phyloP scores from a whole-genome alignment of 2,113 vertebrate species.

The Sphaerodactylus townsendi region DNA sequence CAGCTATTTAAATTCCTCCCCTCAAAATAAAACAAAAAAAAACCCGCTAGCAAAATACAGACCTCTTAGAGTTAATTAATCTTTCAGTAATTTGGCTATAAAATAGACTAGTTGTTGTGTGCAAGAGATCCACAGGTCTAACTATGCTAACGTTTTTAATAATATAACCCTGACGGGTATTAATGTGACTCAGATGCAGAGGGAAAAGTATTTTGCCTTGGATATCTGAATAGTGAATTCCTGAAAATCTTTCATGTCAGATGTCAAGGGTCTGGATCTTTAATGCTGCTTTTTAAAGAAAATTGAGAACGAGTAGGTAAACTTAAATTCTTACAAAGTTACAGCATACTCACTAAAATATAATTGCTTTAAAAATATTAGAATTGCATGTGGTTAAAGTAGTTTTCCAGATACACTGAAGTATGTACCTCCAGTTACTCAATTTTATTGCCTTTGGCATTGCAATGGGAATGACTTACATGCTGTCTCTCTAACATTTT shows the following conservation, averaged over 20 bases:
- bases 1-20: neutral
- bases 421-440: constrained; percentile 6
- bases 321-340: neutral
- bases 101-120: neutral
- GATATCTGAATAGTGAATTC: neutral
- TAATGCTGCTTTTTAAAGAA: neutral
- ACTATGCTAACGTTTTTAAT: no score
- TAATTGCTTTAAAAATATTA: neutral
- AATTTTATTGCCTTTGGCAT: constrained; percentile 18
- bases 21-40: no score
- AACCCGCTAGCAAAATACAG: neutral
- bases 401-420: neutral
- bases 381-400: constrained; percentile 23
- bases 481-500: neutral
- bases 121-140: no score
- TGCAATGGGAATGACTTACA: neutral
- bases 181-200: neutral
- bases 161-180: neutral
- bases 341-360: neutral
- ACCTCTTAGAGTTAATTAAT: neutral
- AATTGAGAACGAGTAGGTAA: neutral
- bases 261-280: neutral
- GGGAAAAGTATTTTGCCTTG: neutral
- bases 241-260: neutral
- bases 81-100: neutral